Percentiles rank a stretch among this genome's conserved stretches.
Evolutionary conservation across 2,797 vertebrate species (phyloP).

Genomic region (Xenops minutus): DNA sequence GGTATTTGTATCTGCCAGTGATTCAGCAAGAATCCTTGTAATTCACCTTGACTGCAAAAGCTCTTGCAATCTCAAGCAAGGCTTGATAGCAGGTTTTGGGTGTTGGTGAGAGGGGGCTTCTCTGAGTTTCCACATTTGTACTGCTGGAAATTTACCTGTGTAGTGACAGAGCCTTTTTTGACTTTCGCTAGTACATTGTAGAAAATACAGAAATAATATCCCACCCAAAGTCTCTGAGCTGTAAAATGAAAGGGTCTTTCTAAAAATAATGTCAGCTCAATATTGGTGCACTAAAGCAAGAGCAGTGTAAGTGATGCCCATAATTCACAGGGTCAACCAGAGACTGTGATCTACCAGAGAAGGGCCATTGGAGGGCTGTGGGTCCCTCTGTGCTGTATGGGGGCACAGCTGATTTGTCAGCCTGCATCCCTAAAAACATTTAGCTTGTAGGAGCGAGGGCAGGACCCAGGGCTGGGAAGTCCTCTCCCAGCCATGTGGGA

Average conservation of each 20-base stretch:
- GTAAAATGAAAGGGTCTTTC: neutral
- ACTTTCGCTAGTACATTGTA: neutral
- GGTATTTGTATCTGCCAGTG: constrained; percentile 22
- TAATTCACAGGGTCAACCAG: neutral
- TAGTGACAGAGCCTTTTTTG: neutral
- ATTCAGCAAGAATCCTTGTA: constrained; percentile 14
- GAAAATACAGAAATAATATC: neutral
- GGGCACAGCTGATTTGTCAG: neutral
- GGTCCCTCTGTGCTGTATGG: neutral
- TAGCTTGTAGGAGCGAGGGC: neutral
- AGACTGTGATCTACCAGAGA: neutral
- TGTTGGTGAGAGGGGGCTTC: neutral
- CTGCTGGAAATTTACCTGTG: neutral
- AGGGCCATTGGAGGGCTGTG: neutral
- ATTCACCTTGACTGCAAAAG: constrained; percentile 23
- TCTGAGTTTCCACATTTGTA: neutral
- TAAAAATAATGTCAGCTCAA: neutral
- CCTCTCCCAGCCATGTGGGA: accelerated
- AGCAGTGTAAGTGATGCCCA: neutral
- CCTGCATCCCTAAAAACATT: neutral
- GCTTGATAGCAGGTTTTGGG: neutral
- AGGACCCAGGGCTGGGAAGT: neutral
- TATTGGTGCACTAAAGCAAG: neutral
- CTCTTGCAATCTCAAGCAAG: neutral
- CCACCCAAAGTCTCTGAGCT: neutral